Evolutionary conservation across 2,797 vertebrate genomes (phyloP), one percentile per base, ranked within the genome.

Genomic region (Microcaecilia unicolor): DNA sequence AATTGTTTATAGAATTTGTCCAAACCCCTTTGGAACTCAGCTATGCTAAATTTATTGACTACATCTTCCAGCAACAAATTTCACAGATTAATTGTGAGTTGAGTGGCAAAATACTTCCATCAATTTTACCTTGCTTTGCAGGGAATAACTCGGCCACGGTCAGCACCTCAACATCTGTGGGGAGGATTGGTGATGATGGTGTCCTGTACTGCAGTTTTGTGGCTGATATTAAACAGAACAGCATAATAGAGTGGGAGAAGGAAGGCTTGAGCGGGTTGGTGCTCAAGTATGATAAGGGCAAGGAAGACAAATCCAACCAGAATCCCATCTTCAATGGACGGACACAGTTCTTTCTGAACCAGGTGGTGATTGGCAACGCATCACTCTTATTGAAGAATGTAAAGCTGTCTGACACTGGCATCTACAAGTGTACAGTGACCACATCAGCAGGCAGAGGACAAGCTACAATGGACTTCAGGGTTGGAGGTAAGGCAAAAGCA

Each of bases 231-330:
- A 10, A 0, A 10, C 31, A 65, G 39, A 46, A 55, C 4, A 48
- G 61, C 4, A 55, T 48, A 0, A 77, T 93, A 43, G 80, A 45
- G 15, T 94, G 91, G 93, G 36, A 44, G 44, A 93, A 86, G 67
- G 52, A 23, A 0, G 75, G 60, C 0, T 19, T 73, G 3, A 50
- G 18, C 0, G 74, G 83, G 4, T 25, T 70, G 4, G 88, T 93
- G n/a, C 87, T 86, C 0, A 51, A 63, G 20, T 91, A 83, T 14
- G 33, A 48, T 34, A 37, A 66, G 0, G 79, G 81, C 13, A 72
- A 63, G 14, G 64, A 70, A 0, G 37, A 60, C 2, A 72, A 88
- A 6, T 25, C 25, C 3, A 30, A 66, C 11, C 90, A 93, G 70
- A 70, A 78, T 1, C 2, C 22, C 0, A 40, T 27, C 8, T 93